Percentiles rank a stretch among this genome's conserved stretches.
Conservation (phyloP, 2,888 invertebrate species). For the Heliconius sara region DNA sequence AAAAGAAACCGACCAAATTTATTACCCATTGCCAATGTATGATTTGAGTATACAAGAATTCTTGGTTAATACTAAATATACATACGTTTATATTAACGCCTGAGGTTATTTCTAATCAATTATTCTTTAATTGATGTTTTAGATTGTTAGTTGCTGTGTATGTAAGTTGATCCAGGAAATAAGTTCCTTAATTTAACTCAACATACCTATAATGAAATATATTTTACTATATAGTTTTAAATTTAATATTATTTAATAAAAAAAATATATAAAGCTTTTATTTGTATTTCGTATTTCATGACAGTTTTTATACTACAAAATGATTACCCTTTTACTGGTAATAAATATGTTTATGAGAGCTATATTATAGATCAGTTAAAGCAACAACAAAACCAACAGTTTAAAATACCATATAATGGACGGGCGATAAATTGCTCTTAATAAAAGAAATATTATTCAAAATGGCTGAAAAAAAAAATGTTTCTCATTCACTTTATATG, state of each 20-base stretch:
- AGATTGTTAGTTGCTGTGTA: neutral
- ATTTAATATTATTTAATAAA: neutral
- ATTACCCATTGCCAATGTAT: constrained; percentile 67
- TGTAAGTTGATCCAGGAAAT: too few relatives aligned
- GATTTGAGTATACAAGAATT: constrained; percentile 49
- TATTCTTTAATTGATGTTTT: neutral
- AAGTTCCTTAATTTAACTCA: too few relatives aligned
- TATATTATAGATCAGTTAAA: constrained; percentile 61
- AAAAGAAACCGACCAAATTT: constrained; percentile 71
- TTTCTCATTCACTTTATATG: constrained; percentile 76
- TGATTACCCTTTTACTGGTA: constrained; percentile 49
- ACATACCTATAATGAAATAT: too few relatives aligned
- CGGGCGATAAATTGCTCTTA: constrained; percentile 76
- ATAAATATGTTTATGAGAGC: constrained; percentile 62
- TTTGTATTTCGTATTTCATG: neutral
- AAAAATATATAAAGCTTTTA: neutral
- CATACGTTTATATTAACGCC: constrained; percentile 34
- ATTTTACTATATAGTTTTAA: too few relatives aligned
- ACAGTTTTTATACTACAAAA: neutral
- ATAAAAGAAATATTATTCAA: constrained; percentile 78
- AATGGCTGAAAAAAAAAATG: constrained; percentile 68
- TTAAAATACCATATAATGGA: constrained; percentile 79
- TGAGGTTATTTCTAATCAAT: constrained; percentile 27
- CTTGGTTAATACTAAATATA: constrained; percentile 48
- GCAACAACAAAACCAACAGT: constrained; percentile 71